Conservation (phyloP, 2,797 vertebrate genomes). For the Alectoris magna region DNA sequence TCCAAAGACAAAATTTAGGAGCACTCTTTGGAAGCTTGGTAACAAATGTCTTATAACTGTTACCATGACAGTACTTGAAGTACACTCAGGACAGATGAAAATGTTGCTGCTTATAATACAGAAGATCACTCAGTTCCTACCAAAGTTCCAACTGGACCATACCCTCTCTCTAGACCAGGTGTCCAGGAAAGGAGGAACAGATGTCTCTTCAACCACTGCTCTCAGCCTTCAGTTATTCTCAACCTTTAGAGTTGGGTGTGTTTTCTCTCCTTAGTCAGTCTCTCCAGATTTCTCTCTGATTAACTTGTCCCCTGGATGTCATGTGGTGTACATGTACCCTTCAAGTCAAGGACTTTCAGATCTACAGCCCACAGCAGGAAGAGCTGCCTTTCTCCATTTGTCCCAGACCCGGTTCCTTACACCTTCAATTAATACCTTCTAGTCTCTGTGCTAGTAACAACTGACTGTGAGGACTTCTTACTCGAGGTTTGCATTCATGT, state of each 20-base stretch:
- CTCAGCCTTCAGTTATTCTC: not conserved
- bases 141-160: not conserved
- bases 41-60: not conserved
- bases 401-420: not conserved
- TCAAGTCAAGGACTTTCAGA: not conserved
- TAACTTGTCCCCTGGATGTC: not conserved
- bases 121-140: not conserved
- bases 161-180: not conserved
- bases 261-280: not conserved
- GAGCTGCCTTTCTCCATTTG: not conserved
- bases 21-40: not conserved
- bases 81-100: not conserved
- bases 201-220: accelerated
- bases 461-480: not conserved
- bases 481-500: not conserved
- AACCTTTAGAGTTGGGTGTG: not conserved
- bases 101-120: not conserved
- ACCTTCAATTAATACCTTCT: not conserved
- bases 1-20: not conserved
- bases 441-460: not conserved
- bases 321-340: not conserved
- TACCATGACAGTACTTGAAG: not conserved
- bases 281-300: accelerated
- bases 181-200: not conserved
- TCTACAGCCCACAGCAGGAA: not conserved